A percentile compares a stretch with the other conserved stretches of the same genome.
Evolutionary conservation across 1,140 invertebrate species (phyloP).

Genomic region (Aradophagus sp.): DNA sequence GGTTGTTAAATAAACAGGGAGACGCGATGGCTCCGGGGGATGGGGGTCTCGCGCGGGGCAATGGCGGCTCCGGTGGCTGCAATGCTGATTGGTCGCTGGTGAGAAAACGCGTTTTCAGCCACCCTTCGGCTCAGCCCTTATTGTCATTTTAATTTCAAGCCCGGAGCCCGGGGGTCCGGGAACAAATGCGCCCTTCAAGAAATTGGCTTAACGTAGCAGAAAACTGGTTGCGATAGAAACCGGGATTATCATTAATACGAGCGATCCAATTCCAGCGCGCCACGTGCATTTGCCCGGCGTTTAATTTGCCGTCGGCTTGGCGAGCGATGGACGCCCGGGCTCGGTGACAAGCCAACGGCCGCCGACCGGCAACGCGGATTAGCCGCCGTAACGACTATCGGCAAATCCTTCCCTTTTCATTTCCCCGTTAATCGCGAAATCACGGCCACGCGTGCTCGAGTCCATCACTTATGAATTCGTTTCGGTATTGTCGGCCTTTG

Average conservation of each 20-base stretch:
- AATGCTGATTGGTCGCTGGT: conserved; percentile 69
- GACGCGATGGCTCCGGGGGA: conserved; percentile 46
- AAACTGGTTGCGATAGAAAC: conserved; percentile 62
- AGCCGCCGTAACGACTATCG: too few relatives aligned
- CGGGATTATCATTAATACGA: conserved; percentile 45
- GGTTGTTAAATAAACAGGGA: conserved; percentile 37
- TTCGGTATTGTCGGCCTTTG: too few relatives aligned
- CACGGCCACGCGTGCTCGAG: too few relatives aligned
- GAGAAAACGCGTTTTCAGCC: conserved; percentile 70
- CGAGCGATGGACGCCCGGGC: too few relatives aligned
- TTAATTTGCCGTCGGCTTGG: conserved; percentile 11
- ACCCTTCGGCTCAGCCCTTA: conserved; percentile 73
- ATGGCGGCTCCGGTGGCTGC: conserved; percentile 66
- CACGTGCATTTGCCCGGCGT: conserved; percentile 19
- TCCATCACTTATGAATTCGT: too few relatives aligned
- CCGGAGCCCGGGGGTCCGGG: conserved; percentile 57
- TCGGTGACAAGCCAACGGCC: too few relatives aligned
- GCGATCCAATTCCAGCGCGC: conserved; percentile 6
- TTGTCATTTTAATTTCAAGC: conserved; percentile 75
- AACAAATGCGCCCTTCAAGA: conserved; percentile 65
- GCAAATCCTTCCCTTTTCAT: too few relatives aligned
- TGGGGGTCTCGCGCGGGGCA: conserved; percentile 61
- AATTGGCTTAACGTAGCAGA: conserved; percentile 65
- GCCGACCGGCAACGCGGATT: too few relatives aligned
- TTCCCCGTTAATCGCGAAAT: too few relatives aligned